These are phyloP conservation scores for Strix uralensis DNA, from an alignment of 2,113 vertebrate species.

Conservation along the genomic window DNA sequence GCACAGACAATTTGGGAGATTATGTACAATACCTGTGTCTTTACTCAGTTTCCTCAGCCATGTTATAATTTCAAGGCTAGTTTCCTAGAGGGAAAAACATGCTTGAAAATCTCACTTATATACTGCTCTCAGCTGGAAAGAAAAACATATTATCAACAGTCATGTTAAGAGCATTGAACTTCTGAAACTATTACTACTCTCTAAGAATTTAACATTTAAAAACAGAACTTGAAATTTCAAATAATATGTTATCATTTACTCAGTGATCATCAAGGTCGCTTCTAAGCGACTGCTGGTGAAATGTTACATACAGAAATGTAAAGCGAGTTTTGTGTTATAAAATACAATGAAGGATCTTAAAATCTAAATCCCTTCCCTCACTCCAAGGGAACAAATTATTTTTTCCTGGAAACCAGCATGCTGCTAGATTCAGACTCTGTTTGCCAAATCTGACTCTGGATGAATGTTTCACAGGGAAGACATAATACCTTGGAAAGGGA, in stretches of 20 bases:
- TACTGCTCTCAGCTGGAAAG: neutral
- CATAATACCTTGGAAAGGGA: constrained; percentile 18
- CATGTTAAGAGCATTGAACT: neutral
- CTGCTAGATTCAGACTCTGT: neutral
- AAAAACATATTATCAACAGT: neutral
- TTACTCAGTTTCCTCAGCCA: neutral
- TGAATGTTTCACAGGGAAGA: constrained; percentile 7
- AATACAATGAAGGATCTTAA: neutral
- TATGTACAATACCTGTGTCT: neutral
- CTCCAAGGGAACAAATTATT: neutral
- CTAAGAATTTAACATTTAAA: neutral
- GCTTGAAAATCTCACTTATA: neutral
- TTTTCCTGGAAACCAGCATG: constrained; percentile 26
- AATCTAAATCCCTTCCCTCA: neutral
- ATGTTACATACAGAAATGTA: neutral
- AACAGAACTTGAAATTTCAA: neutral
- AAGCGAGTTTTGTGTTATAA: neutral
- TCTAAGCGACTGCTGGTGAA: neutral
- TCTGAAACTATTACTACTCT: neutral
- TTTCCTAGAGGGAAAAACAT: neutral
- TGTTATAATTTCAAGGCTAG: neutral
- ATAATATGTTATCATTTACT: neutral
- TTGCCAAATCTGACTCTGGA: constrained; percentile 32
- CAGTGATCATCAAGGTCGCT: neutral
- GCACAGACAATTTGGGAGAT: neutral